These are phyloP conservation scores for Hylaeus anthracinus DNA, from an alignment of 1,140 invertebrate species.

Conservation along the genomic window DNA sequence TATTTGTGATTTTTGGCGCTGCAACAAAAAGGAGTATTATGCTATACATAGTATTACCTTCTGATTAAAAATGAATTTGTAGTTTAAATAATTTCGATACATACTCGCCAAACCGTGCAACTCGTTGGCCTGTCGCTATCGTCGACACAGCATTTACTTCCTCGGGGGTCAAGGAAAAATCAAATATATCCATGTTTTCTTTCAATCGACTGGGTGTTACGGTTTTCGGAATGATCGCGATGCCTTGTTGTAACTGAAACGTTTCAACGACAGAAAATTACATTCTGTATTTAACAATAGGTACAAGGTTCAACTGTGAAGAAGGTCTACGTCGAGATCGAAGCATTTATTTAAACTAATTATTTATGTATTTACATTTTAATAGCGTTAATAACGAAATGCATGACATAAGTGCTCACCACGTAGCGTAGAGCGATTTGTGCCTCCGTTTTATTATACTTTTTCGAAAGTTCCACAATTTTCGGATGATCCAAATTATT, in stretches of 20 bases:
- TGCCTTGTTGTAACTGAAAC: constrained; percentile 67
- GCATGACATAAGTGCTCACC: constrained; percentile 76
- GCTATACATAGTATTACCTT: not conserved
- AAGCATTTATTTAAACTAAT: too few species aligned
- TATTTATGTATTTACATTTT: not conserved
- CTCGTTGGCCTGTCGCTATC: constrained; percentile 63
- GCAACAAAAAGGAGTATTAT: constrained; percentile 50
- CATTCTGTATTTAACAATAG: not conserved
- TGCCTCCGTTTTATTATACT: constrained; percentile 85
- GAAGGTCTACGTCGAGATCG: too few species aligned
- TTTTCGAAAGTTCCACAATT: constrained; percentile 82
- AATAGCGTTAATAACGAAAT: not conserved
- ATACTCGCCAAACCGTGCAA: constrained; percentile 62
- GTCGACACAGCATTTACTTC: constrained; percentile 80
- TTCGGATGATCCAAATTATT: constrained; percentile 80
- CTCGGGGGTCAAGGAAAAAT: constrained; percentile 85
- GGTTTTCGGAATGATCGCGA: constrained; percentile 87
- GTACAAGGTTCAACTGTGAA: too few species aligned
- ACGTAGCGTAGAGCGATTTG: constrained; percentile 87
- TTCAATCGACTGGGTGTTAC: constrained; percentile 85
- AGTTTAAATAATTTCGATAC: constrained; percentile 6
- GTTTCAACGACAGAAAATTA: constrained; percentile 18
- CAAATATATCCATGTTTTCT: constrained; percentile 88
- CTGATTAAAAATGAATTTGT: not conserved
- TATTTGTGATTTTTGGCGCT: constrained; percentile 66